Conservation (phyloP, 2,113 vertebrate genomes). For the Thalassarche chlororhynchos region DNA sequence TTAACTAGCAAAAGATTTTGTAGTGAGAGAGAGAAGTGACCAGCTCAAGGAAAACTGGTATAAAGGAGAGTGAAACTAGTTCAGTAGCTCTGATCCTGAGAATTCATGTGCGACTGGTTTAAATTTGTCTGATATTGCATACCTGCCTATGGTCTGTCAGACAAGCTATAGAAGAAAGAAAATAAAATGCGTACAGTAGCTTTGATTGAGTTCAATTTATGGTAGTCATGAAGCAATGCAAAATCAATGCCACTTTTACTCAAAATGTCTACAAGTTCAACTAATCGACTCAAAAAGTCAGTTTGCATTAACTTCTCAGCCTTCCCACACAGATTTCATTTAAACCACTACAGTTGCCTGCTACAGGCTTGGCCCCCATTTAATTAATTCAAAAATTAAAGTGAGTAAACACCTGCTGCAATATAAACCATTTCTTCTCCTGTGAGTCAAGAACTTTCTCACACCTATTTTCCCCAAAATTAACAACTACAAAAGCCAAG, state of each 20-base stretch:
- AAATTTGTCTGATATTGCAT: not conserved
- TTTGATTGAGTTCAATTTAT: not conserved
- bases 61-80: not conserved
- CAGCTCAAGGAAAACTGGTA: not conserved
- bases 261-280: not conserved
- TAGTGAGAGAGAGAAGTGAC: not conserved
- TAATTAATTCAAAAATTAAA: conserved; percentile 32
- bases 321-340: not conserved
- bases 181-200: not conserved
- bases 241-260: not conserved
- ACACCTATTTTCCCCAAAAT: not conserved
- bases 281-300: not conserved
- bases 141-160: not conserved
- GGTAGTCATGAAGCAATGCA: not conserved
- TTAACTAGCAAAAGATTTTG: not conserved
- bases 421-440: not conserved
- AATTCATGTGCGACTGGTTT: not conserved
- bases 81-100: not conserved
- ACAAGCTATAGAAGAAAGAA: not conserved
- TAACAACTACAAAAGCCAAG: not conserved
- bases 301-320: not conserved
- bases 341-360: not conserved
- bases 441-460: conserved; percentile 39
- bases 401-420: not conserved
- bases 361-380: not conserved